Evolutionary conservation across 2,113 vertebrate genomes (phyloP).

Genomic region (Benthochromis sp.): DNA sequence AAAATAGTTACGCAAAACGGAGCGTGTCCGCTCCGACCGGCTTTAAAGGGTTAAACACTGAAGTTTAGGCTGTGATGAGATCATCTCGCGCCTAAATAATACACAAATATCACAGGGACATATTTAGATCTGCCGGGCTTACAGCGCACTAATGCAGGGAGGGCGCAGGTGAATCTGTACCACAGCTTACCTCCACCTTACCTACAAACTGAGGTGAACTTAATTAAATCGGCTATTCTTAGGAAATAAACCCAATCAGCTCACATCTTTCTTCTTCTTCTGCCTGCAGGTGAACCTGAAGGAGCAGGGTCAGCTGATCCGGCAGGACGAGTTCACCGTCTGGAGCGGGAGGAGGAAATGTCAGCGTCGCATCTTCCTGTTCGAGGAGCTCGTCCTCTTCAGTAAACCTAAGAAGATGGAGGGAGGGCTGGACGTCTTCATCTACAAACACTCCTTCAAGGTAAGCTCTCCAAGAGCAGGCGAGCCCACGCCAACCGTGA

Average conservation of each 20-base stretch:
- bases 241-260: not conserved
- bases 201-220: not conserved
- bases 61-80: not conserved
- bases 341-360: constrained; percentile 75
- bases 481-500: too few relatives aligned
- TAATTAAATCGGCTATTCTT: not conserved
- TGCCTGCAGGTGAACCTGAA: constrained; percentile 77
- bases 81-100: not conserved
- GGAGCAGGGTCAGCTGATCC: constrained; percentile 78
- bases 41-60: not conserved
- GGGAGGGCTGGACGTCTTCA: constrained; percentile 72
- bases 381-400: constrained; percentile 80
- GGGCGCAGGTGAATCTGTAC: rapidly evolving
- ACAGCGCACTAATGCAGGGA: not conserved
- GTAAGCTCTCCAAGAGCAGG: constrained; percentile 6
- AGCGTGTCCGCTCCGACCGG: too few relatives aligned
- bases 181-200: not conserved
- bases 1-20: too few relatives aligned
- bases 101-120: not conserved
- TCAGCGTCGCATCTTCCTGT: constrained; percentile 77
- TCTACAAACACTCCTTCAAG: constrained; percentile 82
- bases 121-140: not conserved
- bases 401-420: constrained; percentile 79
- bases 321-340: constrained; percentile 78
- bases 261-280: not conserved